Conservation (phyloP, 2,888 invertebrate species). For the Aleiodes alternator region DNA sequence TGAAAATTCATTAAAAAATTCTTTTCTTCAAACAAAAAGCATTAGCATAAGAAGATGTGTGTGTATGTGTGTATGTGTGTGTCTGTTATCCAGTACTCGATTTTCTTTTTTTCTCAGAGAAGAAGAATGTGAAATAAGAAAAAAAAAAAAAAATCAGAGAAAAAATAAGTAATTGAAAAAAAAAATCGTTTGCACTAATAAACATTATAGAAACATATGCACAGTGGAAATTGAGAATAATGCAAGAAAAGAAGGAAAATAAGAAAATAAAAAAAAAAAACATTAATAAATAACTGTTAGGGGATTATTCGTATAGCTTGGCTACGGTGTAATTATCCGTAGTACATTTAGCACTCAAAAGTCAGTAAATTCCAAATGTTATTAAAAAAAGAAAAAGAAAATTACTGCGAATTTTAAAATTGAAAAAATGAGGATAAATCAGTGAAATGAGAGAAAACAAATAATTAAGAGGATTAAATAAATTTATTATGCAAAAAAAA, state of each 20-base stretch:
- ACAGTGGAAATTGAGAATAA: constrained; percentile 33
- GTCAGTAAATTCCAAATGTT: background rate
- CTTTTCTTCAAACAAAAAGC: too few relatives aligned
- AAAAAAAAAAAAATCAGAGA: too few relatives aligned
- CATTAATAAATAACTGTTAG: constrained; percentile 25
- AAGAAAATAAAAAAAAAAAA: constrained; percentile 22
- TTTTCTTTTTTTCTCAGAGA: too few relatives aligned
- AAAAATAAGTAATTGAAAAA: too few relatives aligned
- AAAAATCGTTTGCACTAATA: constrained; percentile 1
- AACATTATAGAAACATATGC: constrained; percentile 29
- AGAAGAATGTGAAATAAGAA: too few relatives aligned
- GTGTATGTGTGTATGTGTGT: too few relatives aligned
- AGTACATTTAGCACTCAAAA: constrained; percentile 2
- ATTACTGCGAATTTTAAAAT: constrained; percentile 11
- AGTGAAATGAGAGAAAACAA: background rate
- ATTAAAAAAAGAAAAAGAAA: constrained; percentile 11
- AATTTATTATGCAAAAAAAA: constrained; percentile 49
- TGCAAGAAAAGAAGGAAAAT: background rate
- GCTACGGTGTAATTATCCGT: constrained; percentile 1
- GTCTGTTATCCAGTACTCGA: too few relatives aligned
- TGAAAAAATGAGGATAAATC: background rate
- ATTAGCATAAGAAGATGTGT: too few relatives aligned
- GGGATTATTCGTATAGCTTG: constrained; percentile 26
- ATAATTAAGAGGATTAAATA: constrained; percentile 36
- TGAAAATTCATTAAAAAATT: too few relatives aligned